These are phyloP conservation scores for Andinoacara biseriatus DNA, from an alignment of 2,113 vertebrate species.

Conservation along the genomic window DNA sequence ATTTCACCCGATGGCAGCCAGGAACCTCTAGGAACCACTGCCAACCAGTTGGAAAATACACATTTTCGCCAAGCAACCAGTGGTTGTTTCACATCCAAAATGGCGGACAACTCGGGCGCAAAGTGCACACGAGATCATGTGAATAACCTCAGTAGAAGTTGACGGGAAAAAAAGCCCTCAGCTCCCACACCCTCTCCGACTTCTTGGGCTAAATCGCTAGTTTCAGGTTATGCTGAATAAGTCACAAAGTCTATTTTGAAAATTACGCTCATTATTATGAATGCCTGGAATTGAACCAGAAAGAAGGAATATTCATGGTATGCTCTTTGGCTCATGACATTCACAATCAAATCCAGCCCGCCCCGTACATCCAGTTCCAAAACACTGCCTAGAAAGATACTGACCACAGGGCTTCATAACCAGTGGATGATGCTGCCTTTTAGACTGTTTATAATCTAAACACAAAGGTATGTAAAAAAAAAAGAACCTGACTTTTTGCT, in stretches of 20 bases:
- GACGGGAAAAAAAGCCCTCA: neutral
- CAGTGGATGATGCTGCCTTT: neutral
- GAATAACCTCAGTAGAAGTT: neutral
- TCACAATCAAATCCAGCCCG: neutral
- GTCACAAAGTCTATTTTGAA: neutral
- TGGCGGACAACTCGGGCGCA: neutral
- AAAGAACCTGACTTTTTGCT: neutral
- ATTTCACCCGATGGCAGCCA: neutral
- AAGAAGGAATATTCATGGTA: neutral
- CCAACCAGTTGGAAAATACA: neutral
- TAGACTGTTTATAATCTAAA: neutral
- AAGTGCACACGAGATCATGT: neutral
- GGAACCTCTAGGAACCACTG: neutral
- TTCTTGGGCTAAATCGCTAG: neutral
- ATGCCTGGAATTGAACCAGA: neutral
- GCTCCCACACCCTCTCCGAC: neutral
- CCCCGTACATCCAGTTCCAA: neutral
- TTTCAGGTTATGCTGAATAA: neutral
- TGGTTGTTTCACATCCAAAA: neutral
- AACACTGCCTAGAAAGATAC: neutral
- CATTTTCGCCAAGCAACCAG: neutral
- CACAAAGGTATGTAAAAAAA: neutral
- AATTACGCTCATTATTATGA: neutral
- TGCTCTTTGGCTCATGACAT: neutral
- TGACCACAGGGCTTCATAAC: neutral